These are phyloP conservation scores for Girardinus metallicus DNA, from an alignment of 2,797 vertebrate species.

Conservation along the genomic window DNA sequence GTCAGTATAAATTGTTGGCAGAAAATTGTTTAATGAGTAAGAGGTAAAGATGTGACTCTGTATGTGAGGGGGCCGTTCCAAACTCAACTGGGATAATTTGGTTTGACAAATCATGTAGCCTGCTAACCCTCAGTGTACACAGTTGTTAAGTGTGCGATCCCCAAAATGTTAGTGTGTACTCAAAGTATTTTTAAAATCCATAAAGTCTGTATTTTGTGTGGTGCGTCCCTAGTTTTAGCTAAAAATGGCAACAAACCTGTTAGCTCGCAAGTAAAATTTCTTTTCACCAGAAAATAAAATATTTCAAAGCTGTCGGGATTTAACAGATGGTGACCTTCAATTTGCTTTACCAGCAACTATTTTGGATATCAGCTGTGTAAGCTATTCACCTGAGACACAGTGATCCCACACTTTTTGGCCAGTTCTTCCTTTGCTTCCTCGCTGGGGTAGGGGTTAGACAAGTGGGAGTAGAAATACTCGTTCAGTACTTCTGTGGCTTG, in stretches of 20 bases:
- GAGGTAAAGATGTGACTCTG: background rate
- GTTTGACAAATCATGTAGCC: background rate
- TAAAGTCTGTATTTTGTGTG: background rate
- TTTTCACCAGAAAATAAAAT: background rate
- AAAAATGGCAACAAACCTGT: background rate
- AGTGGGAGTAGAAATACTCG: conserved; percentile 99
- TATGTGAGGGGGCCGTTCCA: background rate
- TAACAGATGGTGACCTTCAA: background rate
- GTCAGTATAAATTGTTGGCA: background rate
- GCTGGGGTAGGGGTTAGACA: conserved; percentile 99
- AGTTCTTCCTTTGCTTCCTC: conserved; percentile 99
- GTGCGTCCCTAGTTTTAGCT: background rate
- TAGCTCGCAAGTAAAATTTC: background rate
- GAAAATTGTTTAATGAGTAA: background rate
- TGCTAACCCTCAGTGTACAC: background rate
- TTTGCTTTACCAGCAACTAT: background rate
- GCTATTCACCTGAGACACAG: conserved; percentile 92
- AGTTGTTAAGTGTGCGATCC: background rate
- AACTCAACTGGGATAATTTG: background rate
- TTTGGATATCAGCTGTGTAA: background rate
- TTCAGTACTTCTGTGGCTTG: conserved; percentile 99
- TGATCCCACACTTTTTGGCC: conserved; percentile 98
- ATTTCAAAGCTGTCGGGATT: background rate
- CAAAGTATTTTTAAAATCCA: background rate
- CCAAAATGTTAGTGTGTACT: background rate